Evolutionary conservation across 1,140 invertebrate genomes (phyloP).

Genomic region (Pteromalus puparum): DNA sequence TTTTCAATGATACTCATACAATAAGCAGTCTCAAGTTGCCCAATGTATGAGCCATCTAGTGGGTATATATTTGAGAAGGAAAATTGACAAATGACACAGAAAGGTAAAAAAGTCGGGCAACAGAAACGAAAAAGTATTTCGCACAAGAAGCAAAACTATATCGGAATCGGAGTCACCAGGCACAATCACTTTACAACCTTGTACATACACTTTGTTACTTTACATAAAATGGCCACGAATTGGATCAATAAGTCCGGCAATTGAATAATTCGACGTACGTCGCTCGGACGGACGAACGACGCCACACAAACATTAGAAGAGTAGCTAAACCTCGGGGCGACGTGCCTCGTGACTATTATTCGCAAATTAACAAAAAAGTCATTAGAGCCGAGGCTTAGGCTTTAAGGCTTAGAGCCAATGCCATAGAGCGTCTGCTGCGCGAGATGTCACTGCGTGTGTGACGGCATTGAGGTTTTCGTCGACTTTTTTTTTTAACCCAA

Average conservation of each 20-base stretch:
- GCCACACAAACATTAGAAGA: neutral
- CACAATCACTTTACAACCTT: slow-evolving; percentile 40
- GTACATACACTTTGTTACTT: slow-evolving; percentile 28
- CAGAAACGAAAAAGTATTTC: too few relatives aligned
- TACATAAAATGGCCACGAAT: slow-evolving; percentile 49
- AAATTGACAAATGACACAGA: neutral
- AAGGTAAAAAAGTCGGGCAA: neutral
- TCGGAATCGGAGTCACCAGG: neutral
- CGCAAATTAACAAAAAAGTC: slow-evolving; percentile 41
- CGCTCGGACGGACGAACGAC: neutral
- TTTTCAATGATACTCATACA: slow-evolving; percentile 13
- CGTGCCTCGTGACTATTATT: slow-evolving; percentile 31
- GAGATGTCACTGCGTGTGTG: slow-evolving; percentile 60
- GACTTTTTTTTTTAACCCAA: neutral
- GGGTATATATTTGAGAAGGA: neutral
- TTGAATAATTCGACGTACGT: slow-evolving; percentile 18
- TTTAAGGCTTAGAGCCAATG: slow-evolving; percentile 32
- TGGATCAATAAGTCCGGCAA: slow-evolving; percentile 43
- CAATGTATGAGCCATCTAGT: neutral
- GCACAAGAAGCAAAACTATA: too few relatives aligned
- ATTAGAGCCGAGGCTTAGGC: slow-evolving; percentile 6
- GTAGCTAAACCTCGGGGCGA: neutral
- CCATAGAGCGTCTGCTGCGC: slow-evolving; percentile 61
- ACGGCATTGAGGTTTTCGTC: slow-evolving; percentile 17
- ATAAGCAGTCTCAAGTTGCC: neutral